Percentiles rank a stretch among this genome's conserved stretches.
Conservation (phyloP, 1,140 invertebrate species). For the Melanaphis sacchari region DNA sequence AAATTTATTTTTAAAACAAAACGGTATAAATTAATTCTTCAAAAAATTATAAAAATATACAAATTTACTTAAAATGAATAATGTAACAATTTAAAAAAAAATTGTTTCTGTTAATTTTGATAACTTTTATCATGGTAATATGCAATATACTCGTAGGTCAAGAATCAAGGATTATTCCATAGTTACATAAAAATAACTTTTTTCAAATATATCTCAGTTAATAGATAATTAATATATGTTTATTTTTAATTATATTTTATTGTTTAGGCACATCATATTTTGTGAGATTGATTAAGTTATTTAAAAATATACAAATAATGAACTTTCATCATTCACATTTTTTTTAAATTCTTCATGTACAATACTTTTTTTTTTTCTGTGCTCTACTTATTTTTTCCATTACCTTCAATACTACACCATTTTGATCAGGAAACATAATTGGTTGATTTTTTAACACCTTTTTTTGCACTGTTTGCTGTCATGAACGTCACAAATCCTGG, state of each 20-base stretch:
- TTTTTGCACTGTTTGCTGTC: not conserved
- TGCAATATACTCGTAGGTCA: too few species aligned
- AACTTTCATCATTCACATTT: not conserved
- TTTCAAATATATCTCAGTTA: too few species aligned
- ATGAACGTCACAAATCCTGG: constrained; percentile 36
- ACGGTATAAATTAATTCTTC: too few species aligned
- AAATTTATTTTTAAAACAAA: too few species aligned
- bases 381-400: not conserved
- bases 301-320: constrained; percentile 25
- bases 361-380: not conserved
- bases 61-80: too few species aligned
- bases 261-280: not conserved
- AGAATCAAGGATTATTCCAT: too few species aligned
- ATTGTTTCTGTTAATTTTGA: too few species aligned
- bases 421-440: not conserved
- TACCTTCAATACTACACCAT: not conserved
- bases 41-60: too few species aligned
- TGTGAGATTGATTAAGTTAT: not conserved
- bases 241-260: not conserved
- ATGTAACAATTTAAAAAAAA: too few species aligned
- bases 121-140: too few species aligned
- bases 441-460: not conserved
- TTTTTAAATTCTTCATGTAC: not conserved
- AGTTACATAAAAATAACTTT: too few species aligned
- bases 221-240: not conserved